Evolutionary conservation across 92 coral and sea anemone genomes (phyloP), one percentile per base, ranked within the genome.

Genomic region (Paramuricea clavata): DNA sequence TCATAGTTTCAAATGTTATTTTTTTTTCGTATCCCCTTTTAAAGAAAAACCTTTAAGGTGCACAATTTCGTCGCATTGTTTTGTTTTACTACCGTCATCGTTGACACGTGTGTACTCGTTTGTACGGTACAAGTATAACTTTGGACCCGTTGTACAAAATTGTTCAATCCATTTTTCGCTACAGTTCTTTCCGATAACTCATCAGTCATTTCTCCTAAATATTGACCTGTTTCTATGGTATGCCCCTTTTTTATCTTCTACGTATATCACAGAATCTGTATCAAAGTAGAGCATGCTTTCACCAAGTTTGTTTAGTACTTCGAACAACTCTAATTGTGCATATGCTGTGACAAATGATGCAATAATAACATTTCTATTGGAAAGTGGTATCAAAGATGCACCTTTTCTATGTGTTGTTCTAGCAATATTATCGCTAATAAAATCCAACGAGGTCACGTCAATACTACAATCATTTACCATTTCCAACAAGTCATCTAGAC

Each of bases 1-100:
- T 71, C 41, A 72, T 72, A 36, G 78, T 26, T 26, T 72, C 78
- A 32, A 72, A 72, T 35, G 78, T 72, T 27, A 72, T 72, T 72
- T 72, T 72, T 44, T 72, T 72, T 50, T 28, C 78, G 33, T 72
- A 36, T 26, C 78, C n/a, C n/a, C n/a, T n/a, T n/a, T n/a, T n/a
- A n/a, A n/a, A n/a, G n/a, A n/a, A n/a, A n/a, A n/a, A n/a, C 78
- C 49, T 72, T 72, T 50, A 72, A 35, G 23, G 78, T 72, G 49
- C 26, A 72, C 16, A 22, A 22, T 35, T 72, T 72, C 23, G 33
- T 50, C 49, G 49, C 49, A 72, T 26, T 35, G 33, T 26, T 50
- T 44, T 72, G 49, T 50, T 35, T 28, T 23, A 35, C 33, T 72
- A 21, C 49, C 78, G 27, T 43, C 23, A n/a, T 28, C 49, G 49